A percentile compares a stretch with the other conserved stretches of the same genome.
Conservation (phyloP, 2,888 invertebrate species). For the Macaria liturata region DNA sequence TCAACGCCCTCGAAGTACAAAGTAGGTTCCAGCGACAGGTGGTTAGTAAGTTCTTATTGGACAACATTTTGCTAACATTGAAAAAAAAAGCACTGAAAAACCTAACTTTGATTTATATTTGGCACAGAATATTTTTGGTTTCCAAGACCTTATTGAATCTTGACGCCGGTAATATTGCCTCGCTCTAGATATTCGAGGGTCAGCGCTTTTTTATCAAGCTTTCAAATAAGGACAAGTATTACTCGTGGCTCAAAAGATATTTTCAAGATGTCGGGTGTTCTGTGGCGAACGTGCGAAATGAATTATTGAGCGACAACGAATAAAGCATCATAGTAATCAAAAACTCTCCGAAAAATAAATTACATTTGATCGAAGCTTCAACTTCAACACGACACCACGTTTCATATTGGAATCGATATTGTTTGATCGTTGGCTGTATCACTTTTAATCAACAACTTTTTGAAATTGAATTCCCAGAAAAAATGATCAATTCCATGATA, state of each 20-base stretch:
- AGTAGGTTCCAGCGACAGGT: slow-evolving; percentile 3
- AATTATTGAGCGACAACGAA: no score
- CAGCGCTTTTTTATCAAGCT: slow-evolving; percentile 6
- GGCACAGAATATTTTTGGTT: neutral
- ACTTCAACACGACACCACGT: slow-evolving; percentile 1
- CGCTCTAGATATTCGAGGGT: slow-evolving; percentile 3
- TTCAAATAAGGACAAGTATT: slow-evolving; percentile 2
- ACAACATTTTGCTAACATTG: neutral
- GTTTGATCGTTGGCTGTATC: neutral
- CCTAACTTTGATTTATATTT: neutral
- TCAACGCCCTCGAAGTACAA: neutral
- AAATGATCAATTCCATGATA: slow-evolving; percentile 2
- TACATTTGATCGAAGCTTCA: no score
- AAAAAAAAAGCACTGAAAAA: neutral
- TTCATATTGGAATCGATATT: slow-evolving; percentile 5
- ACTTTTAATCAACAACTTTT: slow-evolving; percentile 12
- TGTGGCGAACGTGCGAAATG: no score
- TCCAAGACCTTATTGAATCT: slow-evolving; percentile 3
- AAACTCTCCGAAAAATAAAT: no score
- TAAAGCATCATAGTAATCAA: no score
- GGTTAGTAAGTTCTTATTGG: neutral
- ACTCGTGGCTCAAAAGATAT: neutral
- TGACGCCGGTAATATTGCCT: neutral
- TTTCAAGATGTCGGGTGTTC: slow-evolving; percentile 1
- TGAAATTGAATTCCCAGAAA: neutral